Conservation (phyloP, 2,113 vertebrate species). For the Vombatus ursinus region DNA sequence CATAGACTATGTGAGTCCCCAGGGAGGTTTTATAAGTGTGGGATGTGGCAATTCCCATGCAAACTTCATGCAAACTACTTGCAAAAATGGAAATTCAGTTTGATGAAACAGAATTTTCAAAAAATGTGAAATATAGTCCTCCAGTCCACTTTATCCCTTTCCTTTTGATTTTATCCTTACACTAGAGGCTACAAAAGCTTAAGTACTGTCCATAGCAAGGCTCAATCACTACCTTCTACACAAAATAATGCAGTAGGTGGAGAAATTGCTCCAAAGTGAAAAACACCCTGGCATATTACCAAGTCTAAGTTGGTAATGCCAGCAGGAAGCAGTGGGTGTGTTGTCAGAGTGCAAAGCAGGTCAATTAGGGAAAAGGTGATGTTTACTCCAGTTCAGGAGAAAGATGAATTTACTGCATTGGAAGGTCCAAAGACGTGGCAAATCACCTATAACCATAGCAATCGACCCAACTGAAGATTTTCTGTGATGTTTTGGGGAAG, state of each 20-base stretch:
- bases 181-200: not conserved
- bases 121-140: not conserved
- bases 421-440: not conserved
- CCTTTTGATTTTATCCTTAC: not conserved
- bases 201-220: rapidly evolving
- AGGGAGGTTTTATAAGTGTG: not conserved
- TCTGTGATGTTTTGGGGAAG: constrained; percentile 1
- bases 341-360: constrained; percentile 36
- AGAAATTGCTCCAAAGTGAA: constrained; percentile 16
- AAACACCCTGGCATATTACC: constrained; percentile 32
- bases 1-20: rapidly evolving
- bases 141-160: not conserved
- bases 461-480: not conserved
- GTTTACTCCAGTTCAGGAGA: constrained; percentile 51
- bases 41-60: not conserved
- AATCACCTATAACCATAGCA: not conserved
- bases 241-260: not conserved
- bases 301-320: constrained; percentile 48
- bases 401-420: not conserved
- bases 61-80: not conserved
- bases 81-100: rapidly evolving
- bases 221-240: rapidly evolving
- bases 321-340: constrained; percentile 68
- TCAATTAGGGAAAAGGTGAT: constrained; percentile 70
- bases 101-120: not conserved